Conservation (phyloP, 1,140 invertebrate species). For the Penaeus indicus region DNA sequence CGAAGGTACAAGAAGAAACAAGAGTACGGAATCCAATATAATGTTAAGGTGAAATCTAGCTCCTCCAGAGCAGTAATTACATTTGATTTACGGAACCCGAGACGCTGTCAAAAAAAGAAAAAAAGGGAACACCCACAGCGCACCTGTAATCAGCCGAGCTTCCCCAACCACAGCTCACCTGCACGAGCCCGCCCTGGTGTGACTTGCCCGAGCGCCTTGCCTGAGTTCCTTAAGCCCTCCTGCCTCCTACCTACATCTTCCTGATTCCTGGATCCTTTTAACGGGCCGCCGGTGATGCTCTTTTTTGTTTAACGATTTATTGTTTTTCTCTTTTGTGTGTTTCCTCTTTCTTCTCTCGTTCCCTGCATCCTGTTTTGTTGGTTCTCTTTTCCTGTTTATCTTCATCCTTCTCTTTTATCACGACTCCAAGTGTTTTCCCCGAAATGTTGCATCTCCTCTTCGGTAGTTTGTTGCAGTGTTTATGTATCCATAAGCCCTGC, state of each 20-base stretch:
- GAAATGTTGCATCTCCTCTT: too few relatives aligned
- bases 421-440: too few relatives aligned
- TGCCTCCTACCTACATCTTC: neutral
- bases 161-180: too few relatives aligned
- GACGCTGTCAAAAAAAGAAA: neutral
- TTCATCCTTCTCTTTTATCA: too few relatives aligned
- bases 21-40: conserved; percentile 19
- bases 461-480: too few relatives aligned
- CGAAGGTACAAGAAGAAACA: neutral
- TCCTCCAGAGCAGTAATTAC: neutral
- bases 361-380: too few relatives aligned
- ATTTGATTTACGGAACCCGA: conserved; percentile 13
- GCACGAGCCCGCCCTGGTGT: neutral
- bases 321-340: too few relatives aligned
- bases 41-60: conserved; percentile 12
- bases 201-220: neutral
- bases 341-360: too few relatives aligned
- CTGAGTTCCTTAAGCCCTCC: neutral
- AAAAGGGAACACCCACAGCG: conserved; percentile 18
- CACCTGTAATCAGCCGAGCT: conserved; percentile 15
- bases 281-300: too few relatives aligned
- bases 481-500: too few relatives aligned
- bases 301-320: too few relatives aligned
- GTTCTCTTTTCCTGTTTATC: too few relatives aligned
- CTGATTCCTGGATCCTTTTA: neutral